Evolutionary conservation across 2,113 vertebrate species (phyloP).

Genomic region (Eira barbara): DNA sequence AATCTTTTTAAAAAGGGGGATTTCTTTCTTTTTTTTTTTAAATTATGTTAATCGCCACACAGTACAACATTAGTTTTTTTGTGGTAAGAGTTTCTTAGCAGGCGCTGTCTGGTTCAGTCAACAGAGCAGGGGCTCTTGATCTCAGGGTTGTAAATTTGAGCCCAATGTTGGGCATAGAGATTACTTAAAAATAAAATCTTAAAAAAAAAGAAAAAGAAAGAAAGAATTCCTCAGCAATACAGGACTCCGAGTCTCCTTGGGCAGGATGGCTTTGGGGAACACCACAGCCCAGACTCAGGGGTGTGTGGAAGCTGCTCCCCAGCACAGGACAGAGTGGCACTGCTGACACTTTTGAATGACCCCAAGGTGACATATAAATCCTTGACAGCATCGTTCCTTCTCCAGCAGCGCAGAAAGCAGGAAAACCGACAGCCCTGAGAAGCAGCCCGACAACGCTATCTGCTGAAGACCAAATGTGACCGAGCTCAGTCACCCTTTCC

Average conservation of each 20-base stretch:
- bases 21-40: too few species aligned
- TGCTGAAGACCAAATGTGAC: background rate
- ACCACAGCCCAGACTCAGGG: background rate
- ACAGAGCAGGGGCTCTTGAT: background rate
- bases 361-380: accelerated
- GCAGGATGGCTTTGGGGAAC: background rate
- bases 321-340: background rate
- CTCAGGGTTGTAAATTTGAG: background rate
- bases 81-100: background rate
- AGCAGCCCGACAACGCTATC: background rate
- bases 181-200: background rate
- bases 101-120: background rate
- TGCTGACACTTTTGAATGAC: background rate
- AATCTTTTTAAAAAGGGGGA: too few species aligned
- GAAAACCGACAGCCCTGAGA: background rate
- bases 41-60: too few species aligned
- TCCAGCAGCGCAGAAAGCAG: background rate
- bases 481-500: background rate
- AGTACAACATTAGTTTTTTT: too few species aligned
- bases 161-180: background rate
- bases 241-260: background rate
- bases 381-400: background rate
- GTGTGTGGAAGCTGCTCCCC: background rate
- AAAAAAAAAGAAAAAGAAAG: background rate
- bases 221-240: background rate